These are phyloP conservation scores for Acrocyrtus sp. DNA, from an alignment of 2,888 invertebrate species.

Conservation along the genomic window DNA sequence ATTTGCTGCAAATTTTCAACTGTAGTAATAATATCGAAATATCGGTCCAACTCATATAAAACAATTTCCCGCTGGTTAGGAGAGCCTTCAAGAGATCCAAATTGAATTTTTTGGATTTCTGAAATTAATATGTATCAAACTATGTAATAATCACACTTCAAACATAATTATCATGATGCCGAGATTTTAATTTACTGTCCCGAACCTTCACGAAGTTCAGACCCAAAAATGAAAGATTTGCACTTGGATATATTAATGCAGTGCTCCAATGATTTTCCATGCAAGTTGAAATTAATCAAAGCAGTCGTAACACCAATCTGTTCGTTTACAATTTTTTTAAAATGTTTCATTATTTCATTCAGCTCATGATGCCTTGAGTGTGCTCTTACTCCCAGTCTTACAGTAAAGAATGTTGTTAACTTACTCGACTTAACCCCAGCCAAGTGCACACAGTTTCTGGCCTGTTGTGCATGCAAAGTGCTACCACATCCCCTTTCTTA, in stretches of 20 bases:
- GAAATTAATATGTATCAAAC: no score
- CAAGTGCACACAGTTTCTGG: slow-evolving; percentile 35
- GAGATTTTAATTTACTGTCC: no score
- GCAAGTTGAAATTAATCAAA: slow-evolving; percentile 92
- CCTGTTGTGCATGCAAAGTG: slow-evolving; percentile 34
- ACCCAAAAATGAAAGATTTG: slow-evolving; percentile 83
- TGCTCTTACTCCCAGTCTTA: neutral
- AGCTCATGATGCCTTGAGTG: no score
- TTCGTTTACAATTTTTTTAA: neutral
- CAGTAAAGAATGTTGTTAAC: no score
- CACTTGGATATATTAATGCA: slow-evolving; percentile 87
- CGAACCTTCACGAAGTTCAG: slow-evolving; percentile 69
- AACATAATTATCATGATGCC: no score
- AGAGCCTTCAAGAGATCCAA: slow-evolving; percentile 13
- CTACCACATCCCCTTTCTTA: slow-evolving; percentile 37
- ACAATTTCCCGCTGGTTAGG: slow-evolving; percentile 5
- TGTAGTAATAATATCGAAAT: no score
- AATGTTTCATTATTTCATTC: neutral
- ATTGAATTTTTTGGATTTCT: neutral
- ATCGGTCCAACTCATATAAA: slow-evolving; percentile 37
- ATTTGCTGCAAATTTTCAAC: no score
- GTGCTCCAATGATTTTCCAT: slow-evolving; percentile 84
- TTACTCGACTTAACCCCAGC: slow-evolving; percentile 39
- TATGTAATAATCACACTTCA: no score
- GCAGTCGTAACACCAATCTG: slow-evolving; percentile 80